Evolutionary conservation across 2,888 invertebrate species (phyloP), one percentile per base, ranked within the genome.

Genomic region (Ptilodon capucinus): DNA sequence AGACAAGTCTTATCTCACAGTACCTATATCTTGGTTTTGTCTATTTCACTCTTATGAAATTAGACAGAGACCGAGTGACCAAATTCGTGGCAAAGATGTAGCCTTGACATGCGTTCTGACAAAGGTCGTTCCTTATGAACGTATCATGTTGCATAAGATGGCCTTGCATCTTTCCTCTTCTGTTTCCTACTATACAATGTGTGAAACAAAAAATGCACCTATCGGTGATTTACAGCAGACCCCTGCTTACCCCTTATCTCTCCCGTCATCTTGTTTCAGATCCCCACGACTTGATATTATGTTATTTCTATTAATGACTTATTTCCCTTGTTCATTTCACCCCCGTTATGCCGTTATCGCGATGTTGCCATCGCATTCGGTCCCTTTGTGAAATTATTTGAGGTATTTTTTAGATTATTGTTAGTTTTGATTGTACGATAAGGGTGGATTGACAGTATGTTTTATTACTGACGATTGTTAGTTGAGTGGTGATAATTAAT

Each of bases 281-380:
- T 83, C 82, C 80, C 78, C 74, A 58, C 67, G 61, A 65, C 71
- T 54, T 71, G 86, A 86, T 86, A 86, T 64, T 64, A 60, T 68
- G 74, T 77, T 80, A 80, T 83, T 83, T 83, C 80, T 84, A 86
- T 86, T 87, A 86, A 87, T 87, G 84, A 86, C 82, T 81, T 79
- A 81, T 76, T 81, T 76, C 81, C 76, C 77, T 74, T 75, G 74
- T 68, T 67, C 69, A 64, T 59, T 71, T 66, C 49, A 64, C 60
- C 65, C 68, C 60, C 57, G 46, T 41, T 23, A 34, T 40, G 45
- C 14, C 44, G n/a, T 63, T 60, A 64, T 65, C 64, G 51, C 60
- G 56, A 60, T 64, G 57, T 63, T 65, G 70, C 50, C 45, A 78
- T 78, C 76, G 58, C 57, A 44, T 67, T 70, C 57, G 60, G 16